A percentile compares a stretch with the other conserved stretches of the same genome.
phyloP scores from a whole-genome alignment of 1,140 invertebrate genomes.

The Gryon sp. region DNA sequence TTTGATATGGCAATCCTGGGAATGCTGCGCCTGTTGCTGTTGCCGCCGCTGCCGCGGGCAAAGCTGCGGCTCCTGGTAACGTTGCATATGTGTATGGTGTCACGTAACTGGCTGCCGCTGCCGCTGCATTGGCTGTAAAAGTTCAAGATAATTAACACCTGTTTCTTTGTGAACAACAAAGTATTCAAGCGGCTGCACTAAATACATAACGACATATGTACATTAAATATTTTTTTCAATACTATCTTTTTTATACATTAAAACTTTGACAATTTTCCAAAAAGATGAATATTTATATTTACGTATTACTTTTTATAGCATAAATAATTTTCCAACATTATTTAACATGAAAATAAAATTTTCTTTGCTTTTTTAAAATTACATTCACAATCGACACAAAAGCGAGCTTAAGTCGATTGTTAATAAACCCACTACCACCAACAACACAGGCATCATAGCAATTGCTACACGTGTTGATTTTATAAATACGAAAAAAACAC shows the following conservation, averaged over 20 bases:
- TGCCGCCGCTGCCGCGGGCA: conserved; percentile 80
- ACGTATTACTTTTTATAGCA: too few species aligned
- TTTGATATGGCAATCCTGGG: conserved; percentile 83
- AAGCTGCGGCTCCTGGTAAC: conserved; percentile 81
- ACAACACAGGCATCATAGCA: conserved; percentile 65
- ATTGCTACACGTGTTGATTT: conserved; percentile 56
- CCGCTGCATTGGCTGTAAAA: conserved; percentile 78
- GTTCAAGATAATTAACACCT: conserved; percentile 25
- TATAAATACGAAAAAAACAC: conserved; percentile 46
- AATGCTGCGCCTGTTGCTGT: conserved; percentile 79
- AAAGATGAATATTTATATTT: too few species aligned
- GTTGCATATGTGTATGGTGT: conserved; percentile 85
- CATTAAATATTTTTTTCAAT: too few species aligned
- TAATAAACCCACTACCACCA: conserved; percentile 69
- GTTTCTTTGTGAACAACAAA: conserved; percentile 10
- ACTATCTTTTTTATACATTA: too few species aligned
- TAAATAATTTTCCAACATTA: too few species aligned
- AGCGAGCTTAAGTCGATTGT: conserved; percentile 50
- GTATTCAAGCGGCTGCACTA: conserved; percentile 5
- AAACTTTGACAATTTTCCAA: too few species aligned
- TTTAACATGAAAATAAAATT: conserved; percentile 23
- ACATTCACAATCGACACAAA: conserved; percentile 35
- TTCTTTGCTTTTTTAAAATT: conserved; percentile 37
- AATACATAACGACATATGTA: too few species aligned
- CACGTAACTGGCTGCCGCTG: conserved; percentile 85